Evolutionary conservation across 35 echinoderm and acorn worm genomes (phyloP), one percentile per base, ranked within the genome.

Genomic region (Patiria miniata): DNA sequence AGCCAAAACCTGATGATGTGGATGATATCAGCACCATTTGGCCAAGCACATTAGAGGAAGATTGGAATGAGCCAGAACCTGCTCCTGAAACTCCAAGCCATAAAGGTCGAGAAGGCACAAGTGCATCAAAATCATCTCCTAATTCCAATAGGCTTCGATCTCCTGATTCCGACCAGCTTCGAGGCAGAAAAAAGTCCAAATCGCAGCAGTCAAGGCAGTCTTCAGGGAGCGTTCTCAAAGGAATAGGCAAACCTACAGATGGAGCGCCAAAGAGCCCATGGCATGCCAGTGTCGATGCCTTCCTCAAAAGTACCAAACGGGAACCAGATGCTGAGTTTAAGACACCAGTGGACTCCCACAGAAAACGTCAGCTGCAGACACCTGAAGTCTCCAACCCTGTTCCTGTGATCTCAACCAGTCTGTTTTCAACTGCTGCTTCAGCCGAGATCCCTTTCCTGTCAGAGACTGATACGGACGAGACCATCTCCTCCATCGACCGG

Each of bases 241-340:
- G 42, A 47, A 12, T 47, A 47, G 42, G 12, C 12, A 47, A 47
- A 47, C 4, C 42, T 47, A 47, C 42, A 47, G 42, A 47, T 47
- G 42, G 42, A 47, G 42, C 42, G 12, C 42, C 42, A 6, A 47
- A 47, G 12, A 47, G 42, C 42, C 42, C 58, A 21, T 61, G 58
- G 58, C 58, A 61, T 7, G 58, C 18, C 58, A 61, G 58, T 61
- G 58, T 61, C 8, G 65, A 73, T 30, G 65, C 65, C n/a, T 73
- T 73, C 9, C 65, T 73, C 10, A 18, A 73, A 34, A 34, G 23
- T 0, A 73, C 65, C 14, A 73, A 73, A 32, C 65, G 65, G 26
- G 8, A 18, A 15, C 10, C 26, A 61, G 58, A 19, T 14, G 4
- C 42, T 47, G 42, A 47, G 4, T 47, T 47, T 6, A 47, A 34